Conservation (phyloP, 2,797 vertebrate genomes). For the Spea hammondii region DNA sequence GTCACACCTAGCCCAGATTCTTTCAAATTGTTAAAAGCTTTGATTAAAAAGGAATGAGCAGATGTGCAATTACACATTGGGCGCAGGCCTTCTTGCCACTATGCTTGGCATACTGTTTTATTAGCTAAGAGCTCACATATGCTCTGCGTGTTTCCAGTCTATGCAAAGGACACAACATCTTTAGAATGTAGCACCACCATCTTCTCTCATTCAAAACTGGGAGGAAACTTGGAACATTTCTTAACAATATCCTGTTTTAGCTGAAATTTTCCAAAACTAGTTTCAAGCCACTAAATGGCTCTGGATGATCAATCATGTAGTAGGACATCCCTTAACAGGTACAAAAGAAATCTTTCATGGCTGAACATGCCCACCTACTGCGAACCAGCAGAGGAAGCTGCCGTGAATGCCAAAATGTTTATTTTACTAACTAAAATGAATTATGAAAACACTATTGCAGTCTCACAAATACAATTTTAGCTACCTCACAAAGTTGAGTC, state of each 20-base stretch:
- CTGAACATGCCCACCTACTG: conserved; percentile 55
- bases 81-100: conserved; percentile 67
- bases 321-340: conserved; percentile 34
- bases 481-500: background rate
- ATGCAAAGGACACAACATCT: conserved; percentile 66
- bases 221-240: conserved; percentile 41
- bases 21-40: conserved; percentile 67
- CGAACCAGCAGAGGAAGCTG: conserved; percentile 55
- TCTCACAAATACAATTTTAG: conserved; percentile 15
- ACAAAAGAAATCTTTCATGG: conserved; percentile 57
- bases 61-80: conserved; percentile 74
- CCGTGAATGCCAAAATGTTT: conserved; percentile 50
- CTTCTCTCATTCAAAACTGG: conserved; percentile 22
- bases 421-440: conserved; percentile 36
- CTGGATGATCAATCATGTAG: conserved; percentile 44
- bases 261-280: conserved; percentile 39
- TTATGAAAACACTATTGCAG: conserved; percentile 26
- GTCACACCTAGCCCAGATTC: conserved; percentile 67
- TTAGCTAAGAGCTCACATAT: conserved; percentile 75
- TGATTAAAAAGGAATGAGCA: conserved; percentile 73
- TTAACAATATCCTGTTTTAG: conserved; percentile 45
- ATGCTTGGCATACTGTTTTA: conserved; percentile 73
- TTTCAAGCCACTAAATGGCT: conserved; percentile 43
- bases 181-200: conserved; percentile 59
- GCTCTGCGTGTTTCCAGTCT: conserved; percentile 74